Base-by-base conservation (phyloP, 1,140 invertebrate species). In the Drosophila kurseongensis region DNA sequence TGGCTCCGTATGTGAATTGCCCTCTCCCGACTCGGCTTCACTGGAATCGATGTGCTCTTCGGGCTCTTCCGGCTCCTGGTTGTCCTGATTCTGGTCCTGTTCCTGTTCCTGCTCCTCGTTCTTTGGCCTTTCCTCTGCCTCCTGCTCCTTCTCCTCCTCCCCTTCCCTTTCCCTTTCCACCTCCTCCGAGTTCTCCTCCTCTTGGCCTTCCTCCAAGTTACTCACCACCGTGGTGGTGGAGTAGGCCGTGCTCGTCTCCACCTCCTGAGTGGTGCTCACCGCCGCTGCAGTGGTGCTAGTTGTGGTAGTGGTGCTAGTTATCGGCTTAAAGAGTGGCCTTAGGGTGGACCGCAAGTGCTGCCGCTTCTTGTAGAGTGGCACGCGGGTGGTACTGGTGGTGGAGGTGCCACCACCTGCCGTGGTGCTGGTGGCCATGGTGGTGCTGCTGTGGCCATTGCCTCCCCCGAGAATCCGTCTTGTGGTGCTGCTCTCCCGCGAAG, bases 291-390 rank as follows among this genome's bases (percentile, higher is more conserved):
- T 66, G 14, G 47, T 67, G 18, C 18, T 23, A 32, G 23, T 29
- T 18, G 44, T 56, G 13, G 8, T 41, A 55, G 29, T 65, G 76
- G 27, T 61, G 52, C 13, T 57, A n/a, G 13, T 2, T 1, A 32
- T 58, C 8, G 75, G 18, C 45, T 91, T 91, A 5, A 79, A 79
- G 12, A 83, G 42, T 12, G 91, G 83, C 47, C 83, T 90, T 0
- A 91, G 51, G 0, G 91, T 91, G 8, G 91, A 86, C 13, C 91
- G 75, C 38, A 89, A 16, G 41, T 90, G 80, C 36, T 89, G 76
- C 7, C 84, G 54, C 52, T 90, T 91, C 40, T 91, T 91, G 56
- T 91, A 91, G 1, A 91, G 57, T n/a, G 91, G 91, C 58, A 91
- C 40, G 1, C 88, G 80, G n/a, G 90, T 91, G 50, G 91, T 91